phyloP scores from a whole-genome alignment of 1,140 invertebrate genomes.

The Atta texana region DNA sequence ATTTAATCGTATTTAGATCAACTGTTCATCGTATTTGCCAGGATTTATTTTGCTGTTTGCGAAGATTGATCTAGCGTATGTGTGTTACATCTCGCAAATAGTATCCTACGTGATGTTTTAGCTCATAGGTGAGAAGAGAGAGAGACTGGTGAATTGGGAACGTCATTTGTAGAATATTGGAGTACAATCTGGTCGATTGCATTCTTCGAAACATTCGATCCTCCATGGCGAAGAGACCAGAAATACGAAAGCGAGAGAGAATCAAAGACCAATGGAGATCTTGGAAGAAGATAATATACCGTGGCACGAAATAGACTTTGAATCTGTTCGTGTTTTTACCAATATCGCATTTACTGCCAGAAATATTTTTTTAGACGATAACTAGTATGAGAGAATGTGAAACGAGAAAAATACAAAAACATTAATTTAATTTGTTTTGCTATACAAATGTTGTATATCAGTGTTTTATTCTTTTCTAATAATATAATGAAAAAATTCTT shows the following conservation, averaged over 20 bases:
- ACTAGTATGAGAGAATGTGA: neutral
- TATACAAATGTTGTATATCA: neutral
- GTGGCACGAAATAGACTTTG: constrained; percentile 15
- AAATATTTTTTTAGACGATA: neutral
- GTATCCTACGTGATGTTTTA: constrained; percentile 23
- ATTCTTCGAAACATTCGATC: constrained; percentile 57
- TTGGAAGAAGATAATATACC: constrained; percentile 39
- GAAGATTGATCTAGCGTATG: neutral
- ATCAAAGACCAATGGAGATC: constrained; percentile 40
- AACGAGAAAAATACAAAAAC: neutral
- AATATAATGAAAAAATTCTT: neutral
- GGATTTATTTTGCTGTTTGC: constrained; percentile 21
- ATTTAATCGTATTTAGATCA: neutral
- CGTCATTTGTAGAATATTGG: constrained; percentile 59
- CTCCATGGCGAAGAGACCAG: constrained; percentile 14
- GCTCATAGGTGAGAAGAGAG: neutral
- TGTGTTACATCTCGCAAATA: constrained; percentile 33
- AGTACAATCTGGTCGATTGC: constrained; percentile 59
- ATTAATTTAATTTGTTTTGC: neutral
- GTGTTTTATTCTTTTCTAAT: neutral
- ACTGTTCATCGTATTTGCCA: neutral
- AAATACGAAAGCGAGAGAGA: constrained; percentile 45
- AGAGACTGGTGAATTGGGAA: constrained; percentile 35
- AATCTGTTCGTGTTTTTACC: constrained; percentile 14
- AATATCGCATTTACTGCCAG: constrained; percentile 7